phyloP scores from a whole-genome alignment of 2,113 vertebrate genomes.

The Corvus hawaiiensis region DNA sequence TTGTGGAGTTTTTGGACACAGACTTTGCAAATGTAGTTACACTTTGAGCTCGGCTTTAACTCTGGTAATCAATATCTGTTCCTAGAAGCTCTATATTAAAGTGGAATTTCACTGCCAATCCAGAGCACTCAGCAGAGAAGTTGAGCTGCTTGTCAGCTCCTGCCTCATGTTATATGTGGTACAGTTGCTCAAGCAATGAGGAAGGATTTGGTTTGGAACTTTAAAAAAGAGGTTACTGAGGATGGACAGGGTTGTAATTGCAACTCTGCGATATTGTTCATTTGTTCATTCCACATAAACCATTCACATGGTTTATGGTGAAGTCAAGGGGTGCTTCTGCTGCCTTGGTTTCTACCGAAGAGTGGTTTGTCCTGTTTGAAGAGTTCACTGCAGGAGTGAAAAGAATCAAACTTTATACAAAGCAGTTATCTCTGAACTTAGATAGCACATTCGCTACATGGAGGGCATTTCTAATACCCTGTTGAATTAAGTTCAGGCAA shows the following conservation, averaged over 20 bases:
- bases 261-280: background rate
- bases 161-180: background rate
- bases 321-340: background rate
- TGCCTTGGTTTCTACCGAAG: background rate
- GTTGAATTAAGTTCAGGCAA: background rate
- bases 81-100: background rate
- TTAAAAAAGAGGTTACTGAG: background rate
- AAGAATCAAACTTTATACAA: background rate
- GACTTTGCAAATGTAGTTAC: background rate
- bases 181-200: background rate
- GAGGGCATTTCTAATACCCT: background rate
- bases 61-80: background rate
- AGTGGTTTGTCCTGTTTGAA: background rate
- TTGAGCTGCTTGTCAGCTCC: background rate
- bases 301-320: background rate
- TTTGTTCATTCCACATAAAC: background rate
- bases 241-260: background rate
- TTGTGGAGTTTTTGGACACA: background rate
- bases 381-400: background rate
- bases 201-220: background rate
- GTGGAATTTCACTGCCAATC: background rate
- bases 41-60: background rate
- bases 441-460: background rate
- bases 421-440: background rate
- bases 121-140: background rate